Percentiles rank a stretch among this genome's conserved stretches.
phyloP scores from a whole-genome alignment of 1,140 invertebrate species.

The Pogonomyrmex californicus region DNA sequence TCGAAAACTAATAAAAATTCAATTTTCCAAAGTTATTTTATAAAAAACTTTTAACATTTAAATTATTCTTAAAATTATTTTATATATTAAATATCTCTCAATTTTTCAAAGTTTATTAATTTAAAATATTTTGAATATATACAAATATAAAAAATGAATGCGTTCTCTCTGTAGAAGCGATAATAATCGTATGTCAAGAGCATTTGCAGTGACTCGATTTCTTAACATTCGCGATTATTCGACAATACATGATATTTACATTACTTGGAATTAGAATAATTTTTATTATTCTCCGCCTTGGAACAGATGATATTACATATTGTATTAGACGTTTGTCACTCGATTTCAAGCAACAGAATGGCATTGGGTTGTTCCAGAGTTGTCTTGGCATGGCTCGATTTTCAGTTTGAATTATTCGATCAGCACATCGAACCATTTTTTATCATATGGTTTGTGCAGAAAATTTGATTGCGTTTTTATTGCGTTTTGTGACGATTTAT shows the following conservation, averaged over 20 bases:
- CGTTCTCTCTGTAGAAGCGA: constrained; percentile 4
- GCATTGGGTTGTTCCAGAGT: constrained; percentile 19
- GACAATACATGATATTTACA: constrained; percentile 20
- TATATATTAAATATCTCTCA: background rate
- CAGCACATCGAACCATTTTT: constrained; percentile 6
- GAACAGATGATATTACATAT: constrained; percentile 4
- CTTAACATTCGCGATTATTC: constrained; percentile 30
- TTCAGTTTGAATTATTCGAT: constrained; percentile 40
- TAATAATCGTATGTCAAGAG: constrained; percentile 40
- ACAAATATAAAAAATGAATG: background rate
- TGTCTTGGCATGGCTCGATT: constrained; percentile 3
- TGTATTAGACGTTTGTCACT: background rate
- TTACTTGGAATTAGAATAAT: constrained; percentile 8
- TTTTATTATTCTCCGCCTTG: constrained; percentile 24
- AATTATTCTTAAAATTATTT: constrained; percentile 11
- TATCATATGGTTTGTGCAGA: constrained; percentile 38
- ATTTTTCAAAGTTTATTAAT: background rate
- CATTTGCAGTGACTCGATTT: constrained; percentile 22
- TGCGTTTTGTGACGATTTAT: constrained; percentile 59
- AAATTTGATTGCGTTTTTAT: constrained; percentile 69
- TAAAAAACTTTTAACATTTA: background rate
- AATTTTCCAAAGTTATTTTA: constrained; percentile 23
- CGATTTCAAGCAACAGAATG: constrained; percentile 35
- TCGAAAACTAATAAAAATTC: background rate
- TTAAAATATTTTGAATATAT: constrained; percentile 9